These are phyloP conservation scores for Tyrophagus putrescentiae DNA, from an alignment of 1,140 invertebrate species.

Conservation along the genomic window DNA sequence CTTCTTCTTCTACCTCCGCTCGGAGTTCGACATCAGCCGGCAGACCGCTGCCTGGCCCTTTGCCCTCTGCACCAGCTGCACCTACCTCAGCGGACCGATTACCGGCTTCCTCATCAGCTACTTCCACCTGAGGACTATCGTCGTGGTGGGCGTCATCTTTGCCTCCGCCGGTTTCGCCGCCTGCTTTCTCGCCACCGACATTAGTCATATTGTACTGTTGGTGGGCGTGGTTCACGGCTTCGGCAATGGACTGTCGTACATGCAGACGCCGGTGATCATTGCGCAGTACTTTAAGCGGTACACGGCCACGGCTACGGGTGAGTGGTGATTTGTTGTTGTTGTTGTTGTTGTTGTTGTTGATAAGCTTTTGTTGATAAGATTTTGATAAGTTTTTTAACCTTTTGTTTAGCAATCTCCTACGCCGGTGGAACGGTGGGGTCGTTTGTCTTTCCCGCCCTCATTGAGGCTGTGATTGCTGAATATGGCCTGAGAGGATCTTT, in stretches of 20 bases:
- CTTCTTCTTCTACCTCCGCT: slow-evolving; percentile 25
- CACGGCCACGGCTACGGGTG: slow-evolving; percentile 31
- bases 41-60: slow-evolving; percentile 28
- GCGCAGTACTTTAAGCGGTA: slow-evolving; percentile 32
- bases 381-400: background rate
- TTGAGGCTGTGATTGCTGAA: slow-evolving; percentile 25
- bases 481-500: slow-evolving; percentile 34
- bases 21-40: slow-evolving; percentile 23
- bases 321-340: slow-evolving; percentile 22
- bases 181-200: slow-evolving; percentile 22
- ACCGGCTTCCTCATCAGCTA: slow-evolving; percentile 23
- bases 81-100: slow-evolving; percentile 25
- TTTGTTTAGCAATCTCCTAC: slow-evolving; percentile 28
- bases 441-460: slow-evolving; percentile 32
- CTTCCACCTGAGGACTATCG: slow-evolving; percentile 17
- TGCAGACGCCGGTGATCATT: slow-evolving; percentile 32
- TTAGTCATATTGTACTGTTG: slow-evolving; percentile 22
- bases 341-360: no score
- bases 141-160: slow-evolving; percentile 20
- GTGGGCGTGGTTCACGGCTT: slow-evolving; percentile 27
- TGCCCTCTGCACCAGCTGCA: slow-evolving; percentile 24
- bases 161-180: slow-evolving; percentile 21
- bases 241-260: slow-evolving; percentile 31
- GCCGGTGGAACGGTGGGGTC: slow-evolving; percentile 33
- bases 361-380: no score